Evolutionary conservation across 2,888 invertebrate species (phyloP).

Genomic region (Cremastinae sp.): DNA sequence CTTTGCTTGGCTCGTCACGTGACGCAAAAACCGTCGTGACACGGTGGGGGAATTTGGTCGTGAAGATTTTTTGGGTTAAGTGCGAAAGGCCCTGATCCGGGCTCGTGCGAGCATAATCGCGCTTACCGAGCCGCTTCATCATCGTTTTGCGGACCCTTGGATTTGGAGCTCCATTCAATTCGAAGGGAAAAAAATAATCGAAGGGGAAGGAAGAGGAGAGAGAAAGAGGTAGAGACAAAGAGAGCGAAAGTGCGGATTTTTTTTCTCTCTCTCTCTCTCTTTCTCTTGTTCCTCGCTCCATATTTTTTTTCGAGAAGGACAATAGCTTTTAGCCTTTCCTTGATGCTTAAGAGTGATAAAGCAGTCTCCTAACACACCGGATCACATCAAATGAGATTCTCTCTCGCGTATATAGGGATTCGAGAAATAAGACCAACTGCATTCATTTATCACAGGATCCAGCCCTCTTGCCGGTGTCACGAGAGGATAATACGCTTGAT

Average conservation of each 20-base stretch:
- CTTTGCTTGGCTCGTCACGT: no score
- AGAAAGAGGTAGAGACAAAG: not conserved
- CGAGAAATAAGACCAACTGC: constrained; percentile 39
- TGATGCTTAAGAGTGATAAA: constrained; percentile 44
- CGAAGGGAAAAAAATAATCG: not conserved
- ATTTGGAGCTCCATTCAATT: constrained; percentile 20
- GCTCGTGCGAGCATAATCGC: constrained; percentile 49
- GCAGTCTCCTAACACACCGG: constrained; percentile 29
- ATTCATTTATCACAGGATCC: constrained; percentile 35
- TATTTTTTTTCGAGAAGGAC: constrained; percentile 18
- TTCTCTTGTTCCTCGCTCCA: constrained; percentile 1
- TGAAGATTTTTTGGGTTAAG: constrained; percentile 32
- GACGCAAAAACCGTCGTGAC: not conserved
- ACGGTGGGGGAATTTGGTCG: constrained; percentile 8
- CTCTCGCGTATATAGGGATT: constrained; percentile 26
- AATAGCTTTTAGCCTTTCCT: constrained; percentile 33
- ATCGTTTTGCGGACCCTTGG: constrained; percentile 56
- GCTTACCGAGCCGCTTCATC: constrained; percentile 51
- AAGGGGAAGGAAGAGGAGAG: not conserved
- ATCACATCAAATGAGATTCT: constrained; percentile 35
- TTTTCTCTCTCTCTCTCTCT: no score
- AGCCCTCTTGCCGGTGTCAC: constrained; percentile 15
- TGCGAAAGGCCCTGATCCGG: constrained; percentile 42
- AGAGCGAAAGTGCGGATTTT: not conserved
- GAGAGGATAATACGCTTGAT: constrained; percentile 16